These are phyloP conservation scores for Galendromus occidentalis DNA, from an alignment of 1,140 invertebrate species.

Conservation along the genomic window DNA sequence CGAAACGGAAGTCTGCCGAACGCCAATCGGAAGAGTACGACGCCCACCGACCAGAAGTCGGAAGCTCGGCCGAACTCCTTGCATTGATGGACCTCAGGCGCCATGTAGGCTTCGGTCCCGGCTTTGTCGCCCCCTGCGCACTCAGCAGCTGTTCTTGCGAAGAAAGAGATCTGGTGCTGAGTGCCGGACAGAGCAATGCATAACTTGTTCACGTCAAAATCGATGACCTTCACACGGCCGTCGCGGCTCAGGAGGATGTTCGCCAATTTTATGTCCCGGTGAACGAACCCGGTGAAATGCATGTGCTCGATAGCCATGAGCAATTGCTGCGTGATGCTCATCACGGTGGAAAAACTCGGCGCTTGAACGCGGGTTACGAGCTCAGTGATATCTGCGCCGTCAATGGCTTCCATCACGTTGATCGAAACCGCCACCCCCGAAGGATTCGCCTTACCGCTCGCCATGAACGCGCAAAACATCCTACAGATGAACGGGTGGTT, in stretches of 20 bases:
- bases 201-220: neutral
- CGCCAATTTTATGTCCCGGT: neutral
- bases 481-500: constrained; percentile 1
- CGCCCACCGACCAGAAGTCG: neutral
- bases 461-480: neutral
- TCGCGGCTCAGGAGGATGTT: neutral
- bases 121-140: neutral
- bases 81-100: neutral
- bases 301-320: neutral
- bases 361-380: neutral
- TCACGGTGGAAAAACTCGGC: neutral
- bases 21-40: neutral
- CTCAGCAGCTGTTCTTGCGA: neutral
- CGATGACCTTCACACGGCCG: neutral
- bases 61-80: neutral
- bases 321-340: neutral
- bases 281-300: neutral
- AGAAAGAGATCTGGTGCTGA: neutral
- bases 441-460: neutral
- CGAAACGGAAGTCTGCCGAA: constrained; percentile 1
- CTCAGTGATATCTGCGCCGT: neutral
- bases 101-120: neutral
- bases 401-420: constrained; percentile 4
- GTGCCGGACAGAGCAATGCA: neutral
- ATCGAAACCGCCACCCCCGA: neutral